phyloP scores from a whole-genome alignment of 2,888 invertebrate genomes.

The Brenthis ino region DNA sequence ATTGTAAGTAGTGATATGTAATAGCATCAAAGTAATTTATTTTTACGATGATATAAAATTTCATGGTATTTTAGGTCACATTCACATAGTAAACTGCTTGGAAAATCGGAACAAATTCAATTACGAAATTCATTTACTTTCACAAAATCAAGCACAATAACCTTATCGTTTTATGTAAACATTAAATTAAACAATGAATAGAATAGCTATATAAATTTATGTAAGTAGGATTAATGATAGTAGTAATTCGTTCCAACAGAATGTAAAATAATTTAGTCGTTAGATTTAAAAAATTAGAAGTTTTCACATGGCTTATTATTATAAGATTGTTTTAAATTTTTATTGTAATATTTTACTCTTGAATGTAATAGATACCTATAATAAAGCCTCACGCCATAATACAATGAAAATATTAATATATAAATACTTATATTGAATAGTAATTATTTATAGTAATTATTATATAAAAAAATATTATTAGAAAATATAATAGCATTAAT shows the following conservation, averaged over 20 bases:
- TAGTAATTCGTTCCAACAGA: too few relatives aligned
- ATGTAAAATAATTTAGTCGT: not conserved
- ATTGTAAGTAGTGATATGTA: not conserved
- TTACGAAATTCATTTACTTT: conserved; percentile 15
- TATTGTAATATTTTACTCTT: too few relatives aligned
- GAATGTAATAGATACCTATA: too few relatives aligned
- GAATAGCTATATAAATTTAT: conserved; percentile 6
- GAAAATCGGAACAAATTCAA: conserved; percentile 3
- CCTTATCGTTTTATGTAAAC: conserved; percentile 11
- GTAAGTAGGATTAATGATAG: not conserved
- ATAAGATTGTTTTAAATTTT: too few relatives aligned
- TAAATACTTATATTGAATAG: too few relatives aligned
- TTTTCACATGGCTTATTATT: not conserved
- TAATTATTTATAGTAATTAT: too few relatives aligned
- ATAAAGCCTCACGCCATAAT: too few relatives aligned
- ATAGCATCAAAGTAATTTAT: not conserved
- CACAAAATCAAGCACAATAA: conserved; percentile 8
- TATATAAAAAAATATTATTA: too few relatives aligned
- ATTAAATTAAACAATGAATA: conserved; percentile 4
- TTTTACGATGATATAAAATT: conserved; percentile 2
- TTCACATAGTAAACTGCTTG: conserved; percentile 5
- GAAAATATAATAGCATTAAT: too few relatives aligned
- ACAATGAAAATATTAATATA: too few relatives aligned
- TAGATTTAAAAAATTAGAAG: conserved; percentile 1
- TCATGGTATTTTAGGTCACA: conserved; percentile 1